These are phyloP conservation scores for Leucoraja ocellata DNA, from an alignment of 2,797 vertebrate genomes.

Conservation along the genomic window DNA sequence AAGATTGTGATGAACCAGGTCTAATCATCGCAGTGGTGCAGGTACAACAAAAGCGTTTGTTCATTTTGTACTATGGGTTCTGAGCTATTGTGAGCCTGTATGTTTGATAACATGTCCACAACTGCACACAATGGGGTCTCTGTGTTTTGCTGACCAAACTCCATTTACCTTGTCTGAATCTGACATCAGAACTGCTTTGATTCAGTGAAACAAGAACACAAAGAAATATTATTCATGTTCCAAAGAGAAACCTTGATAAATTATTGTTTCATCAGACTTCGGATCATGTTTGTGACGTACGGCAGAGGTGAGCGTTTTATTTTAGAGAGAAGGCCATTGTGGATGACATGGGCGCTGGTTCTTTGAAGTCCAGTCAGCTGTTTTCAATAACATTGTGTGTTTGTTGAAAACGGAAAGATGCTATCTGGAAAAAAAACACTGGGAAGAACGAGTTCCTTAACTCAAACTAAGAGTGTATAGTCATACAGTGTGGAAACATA, in stretches of 20 bases:
- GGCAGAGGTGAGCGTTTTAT: neutral
- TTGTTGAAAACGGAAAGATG: neutral
- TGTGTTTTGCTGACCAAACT: conserved; percentile 15
- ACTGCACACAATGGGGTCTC: neutral
- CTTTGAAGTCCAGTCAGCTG: conserved; percentile 18
- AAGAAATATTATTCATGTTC: conserved; percentile 31
- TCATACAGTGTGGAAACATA: no score
- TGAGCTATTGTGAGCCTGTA: neutral
- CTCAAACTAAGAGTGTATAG: neutral
- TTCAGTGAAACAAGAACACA: conserved; percentile 1
- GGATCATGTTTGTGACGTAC: neutral
- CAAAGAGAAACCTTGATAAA: conserved; percentile 22
- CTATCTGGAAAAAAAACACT: neutral
- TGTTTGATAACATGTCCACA: conserved; percentile 7
- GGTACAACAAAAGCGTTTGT: conserved; percentile 2
- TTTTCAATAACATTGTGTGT: neutral
- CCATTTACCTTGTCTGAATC: conserved; percentile 29
- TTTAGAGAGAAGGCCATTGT: conserved; percentile 13
- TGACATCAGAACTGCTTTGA: conserved; percentile 33
- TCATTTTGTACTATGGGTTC: neutral
- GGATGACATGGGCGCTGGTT: neutral
- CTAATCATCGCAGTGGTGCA: neutral
- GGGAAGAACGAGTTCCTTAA: neutral
- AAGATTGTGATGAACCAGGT: neutral
- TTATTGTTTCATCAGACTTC: neutral